Base-by-base conservation (phyloP, 2,113 vertebrate genomes). In the Alectura lathami region DNA sequence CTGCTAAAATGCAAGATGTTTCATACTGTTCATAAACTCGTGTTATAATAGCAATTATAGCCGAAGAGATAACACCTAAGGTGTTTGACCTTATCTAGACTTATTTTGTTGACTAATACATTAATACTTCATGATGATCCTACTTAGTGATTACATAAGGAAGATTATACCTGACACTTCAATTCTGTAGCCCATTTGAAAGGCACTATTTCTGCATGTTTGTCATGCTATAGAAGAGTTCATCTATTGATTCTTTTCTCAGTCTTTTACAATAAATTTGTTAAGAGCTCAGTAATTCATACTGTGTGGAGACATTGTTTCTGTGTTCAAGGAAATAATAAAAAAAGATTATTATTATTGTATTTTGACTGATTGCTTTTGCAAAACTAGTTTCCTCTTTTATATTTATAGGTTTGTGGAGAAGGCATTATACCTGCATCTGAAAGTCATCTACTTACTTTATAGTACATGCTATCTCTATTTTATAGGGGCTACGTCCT, bases 61-160 rank as follows among this genome's bases (percentile, higher is more conserved):
- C 16, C 69, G 62, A 85, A 84, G 23, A 89, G 77, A 53, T 89
- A 92, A 83, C 87, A 85, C 82, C 89, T 87, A 69, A 70, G 91
- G 89, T 88, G 82, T 91, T 89, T 94, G 93, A 97, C 89, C 89
- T 97, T 95, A 95, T 95, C 89, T 77, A 77, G 54, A 74, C 22
- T 83, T 88, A 88, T 56, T 94, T 91, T 80, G 83, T 87, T 92
- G 86, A 88, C 63, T 74, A 85, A 67, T 53, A 32, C 23, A 89
- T 97, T 74, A 96, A 96, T 94, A 95, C 2, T 94, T 94, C 75
- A 96, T 85, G 63, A 76, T 85, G 42, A 87, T 80, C 47, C 79
- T 83, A 62, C 23, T 83, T 57, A 66, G 57, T 59, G 70, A 74
- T 94, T 95, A 22, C 38, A 60, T 51, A 85, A 94, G 70, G 17